These are phyloP conservation scores for Sialis fuliginosa DNA, from an alignment of 2,888 invertebrate species.

Conservation along the genomic window DNA sequence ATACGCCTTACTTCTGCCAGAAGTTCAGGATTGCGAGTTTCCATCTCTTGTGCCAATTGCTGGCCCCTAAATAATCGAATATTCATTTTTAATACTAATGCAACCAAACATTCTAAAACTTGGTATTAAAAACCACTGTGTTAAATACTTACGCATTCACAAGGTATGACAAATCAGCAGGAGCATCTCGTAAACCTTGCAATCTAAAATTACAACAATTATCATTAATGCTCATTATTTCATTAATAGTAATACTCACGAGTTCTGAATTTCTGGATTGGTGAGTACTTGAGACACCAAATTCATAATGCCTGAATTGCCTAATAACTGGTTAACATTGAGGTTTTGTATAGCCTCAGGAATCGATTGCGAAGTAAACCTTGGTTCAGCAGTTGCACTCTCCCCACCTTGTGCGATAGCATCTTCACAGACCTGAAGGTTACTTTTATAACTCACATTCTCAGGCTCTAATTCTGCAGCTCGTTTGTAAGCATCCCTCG, in stretches of 20 bases:
- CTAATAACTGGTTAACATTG: conserved; percentile 46
- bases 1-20: conserved; percentile 56
- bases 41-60: conserved; percentile 67
- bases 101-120: neutral
- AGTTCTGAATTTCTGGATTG: conserved; percentile 69
- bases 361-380: neutral
- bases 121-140: neutral
- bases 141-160: conserved; percentile 18
- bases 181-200: conserved; percentile 10
- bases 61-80: conserved; percentile 35
- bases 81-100: neutral
- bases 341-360: neutral
- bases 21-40: conserved; percentile 63
- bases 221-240: neutral
- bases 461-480: conserved; percentile 83
- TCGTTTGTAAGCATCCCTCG: conserved; percentile 69
- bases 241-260: conserved; percentile 21
- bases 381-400: conserved; percentile 1
- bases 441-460: conserved; percentile 78
- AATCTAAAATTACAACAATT: neutral
- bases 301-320: conserved; percentile 65
- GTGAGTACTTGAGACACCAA: conserved; percentile 72
- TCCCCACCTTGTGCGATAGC: conserved; percentile 17
- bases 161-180: conserved; percentile 19
- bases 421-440: conserved; percentile 69